phyloP scores from a whole-genome alignment of 2,888 invertebrate genomes.

The Gymnocheta viridis region DNA sequence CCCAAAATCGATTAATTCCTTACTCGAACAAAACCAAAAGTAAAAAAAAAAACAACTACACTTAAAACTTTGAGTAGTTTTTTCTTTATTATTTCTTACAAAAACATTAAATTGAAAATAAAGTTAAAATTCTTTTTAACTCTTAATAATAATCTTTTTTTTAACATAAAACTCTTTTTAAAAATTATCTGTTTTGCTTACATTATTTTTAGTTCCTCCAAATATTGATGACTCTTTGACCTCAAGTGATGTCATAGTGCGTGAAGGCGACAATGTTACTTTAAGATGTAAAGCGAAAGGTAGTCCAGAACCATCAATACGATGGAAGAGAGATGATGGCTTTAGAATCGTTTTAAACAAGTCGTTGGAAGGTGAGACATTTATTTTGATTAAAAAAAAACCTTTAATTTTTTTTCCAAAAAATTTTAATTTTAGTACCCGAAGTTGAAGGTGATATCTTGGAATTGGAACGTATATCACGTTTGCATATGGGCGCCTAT shows the following conservation, averaged over 20 bases:
- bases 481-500: constrained; percentile 95
- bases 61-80: too few relatives aligned
- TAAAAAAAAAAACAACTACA: too few relatives aligned
- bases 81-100: too few relatives aligned
- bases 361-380: constrained; percentile 86
- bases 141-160: too few relatives aligned
- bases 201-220: constrained; percentile 90
- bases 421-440: constrained; percentile 84
- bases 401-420: background rate
- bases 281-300: constrained; percentile 94
- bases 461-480: constrained; percentile 91
- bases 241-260: constrained; percentile 94
- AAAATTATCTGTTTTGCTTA: background rate
- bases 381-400: background rate
- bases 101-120: too few relatives aligned
- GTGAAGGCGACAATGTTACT: constrained; percentile 94
- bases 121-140: too few relatives aligned
- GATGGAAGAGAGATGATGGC: constrained; percentile 95
- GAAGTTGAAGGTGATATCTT: constrained; percentile 93
- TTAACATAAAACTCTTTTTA: background rate
- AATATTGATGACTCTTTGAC: constrained; percentile 95
- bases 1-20: too few relatives aligned
- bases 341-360: constrained; percentile 93
- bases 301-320: constrained; percentile 93
- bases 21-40: too few relatives aligned